Evolutionary conservation across 2,888 invertebrate species (phyloP).

Genomic region (Platycheirus rosarum): DNA sequence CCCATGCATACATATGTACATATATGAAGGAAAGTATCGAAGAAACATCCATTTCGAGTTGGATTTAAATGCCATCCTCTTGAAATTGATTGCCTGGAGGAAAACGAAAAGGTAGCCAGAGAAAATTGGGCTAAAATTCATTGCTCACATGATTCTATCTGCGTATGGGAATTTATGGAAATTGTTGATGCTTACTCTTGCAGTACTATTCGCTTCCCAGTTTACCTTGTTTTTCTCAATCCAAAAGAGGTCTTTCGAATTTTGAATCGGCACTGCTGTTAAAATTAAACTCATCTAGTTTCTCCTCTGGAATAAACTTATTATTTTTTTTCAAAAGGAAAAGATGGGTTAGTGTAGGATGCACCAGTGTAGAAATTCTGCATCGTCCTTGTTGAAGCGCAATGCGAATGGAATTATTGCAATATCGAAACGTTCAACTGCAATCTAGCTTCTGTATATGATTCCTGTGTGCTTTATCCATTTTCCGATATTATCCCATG

Average conservation of each 20-base stretch:
- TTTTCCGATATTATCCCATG: constrained; percentile 11
- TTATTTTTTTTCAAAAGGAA: constrained; percentile 29
- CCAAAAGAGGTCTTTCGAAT: neutral
- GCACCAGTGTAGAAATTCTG: constrained; percentile 23
- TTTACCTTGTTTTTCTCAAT: too few species aligned
- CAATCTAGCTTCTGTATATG: constrained; percentile 20
- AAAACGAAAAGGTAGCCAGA: neutral
- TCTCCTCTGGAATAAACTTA: neutral
- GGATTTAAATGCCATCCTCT: constrained; percentile 34
- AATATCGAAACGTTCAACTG: constrained; percentile 31
- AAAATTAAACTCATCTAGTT: constrained; percentile 1
- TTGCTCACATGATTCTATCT: constrained; percentile 50
- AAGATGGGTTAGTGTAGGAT: constrained; percentile 8
- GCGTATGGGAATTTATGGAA: constrained; percentile 34
- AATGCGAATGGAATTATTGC: constrained; percentile 51
- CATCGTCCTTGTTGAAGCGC: constrained; percentile 27
- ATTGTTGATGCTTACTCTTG: constrained; percentile 4
- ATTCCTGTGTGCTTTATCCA: neutral
- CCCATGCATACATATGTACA: neutral
- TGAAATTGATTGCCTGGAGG: constrained; percentile 37
- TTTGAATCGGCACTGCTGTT: neutral
- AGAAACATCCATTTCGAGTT: constrained; percentile 4
- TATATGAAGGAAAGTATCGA: too few species aligned
- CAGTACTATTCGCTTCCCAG: too few species aligned
- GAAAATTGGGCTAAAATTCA: constrained; percentile 17